Evolutionary conservation across 2,888 invertebrate species (phyloP), one percentile per base, ranked within the genome.

Genomic region (Belgica antarctica): DNA sequence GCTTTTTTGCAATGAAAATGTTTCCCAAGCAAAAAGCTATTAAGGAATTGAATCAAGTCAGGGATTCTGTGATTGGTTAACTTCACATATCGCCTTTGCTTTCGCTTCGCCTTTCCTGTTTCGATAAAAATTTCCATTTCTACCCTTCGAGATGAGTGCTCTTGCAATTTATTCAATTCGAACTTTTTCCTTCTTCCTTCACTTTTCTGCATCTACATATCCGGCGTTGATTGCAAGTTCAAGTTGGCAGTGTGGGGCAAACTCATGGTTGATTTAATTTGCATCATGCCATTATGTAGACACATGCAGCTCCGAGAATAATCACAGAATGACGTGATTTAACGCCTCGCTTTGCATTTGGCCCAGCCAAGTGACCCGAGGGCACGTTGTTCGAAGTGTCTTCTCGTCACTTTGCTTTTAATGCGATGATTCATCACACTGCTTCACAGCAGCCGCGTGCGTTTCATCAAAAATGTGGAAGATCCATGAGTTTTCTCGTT

Each of bases 201-300:
- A 36, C n/a, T n/a, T n/a, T n/a, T 62, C 36, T 41, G 10, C 41
- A 12, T 24, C 62, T 1, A 15, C 27, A 62, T 22, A 36, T 59
- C 59, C 59, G 46, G 47, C 46, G 47, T 65, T 65, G 65, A 65
- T 65, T 65, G 65, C 65, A 27, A 62, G 62, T 25, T 41, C 52
- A 52, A 22, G 46, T 47, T 68, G n/a, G 17, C n/a, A 24, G 31
- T 68, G 57, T 57, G 57, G 19, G 31, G 27, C 31, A 52, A 57
- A 31, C 34, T 57, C 57, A 57, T 28, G 31, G 68, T 47, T 68
- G 68, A 68, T 68, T 68, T 68, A 68, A 68, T 68, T 68, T 68
- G 68, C 68, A 68, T 68, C 68, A 19, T 41, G 66, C 27, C 68
- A 68, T 52, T 41, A 41, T 65, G 41, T 17, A 22, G 17, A 46